These are phyloP conservation scores for Mobula hypostoma DNA, from an alignment of 2,113 vertebrate genomes.

Conservation along the genomic window DNA sequence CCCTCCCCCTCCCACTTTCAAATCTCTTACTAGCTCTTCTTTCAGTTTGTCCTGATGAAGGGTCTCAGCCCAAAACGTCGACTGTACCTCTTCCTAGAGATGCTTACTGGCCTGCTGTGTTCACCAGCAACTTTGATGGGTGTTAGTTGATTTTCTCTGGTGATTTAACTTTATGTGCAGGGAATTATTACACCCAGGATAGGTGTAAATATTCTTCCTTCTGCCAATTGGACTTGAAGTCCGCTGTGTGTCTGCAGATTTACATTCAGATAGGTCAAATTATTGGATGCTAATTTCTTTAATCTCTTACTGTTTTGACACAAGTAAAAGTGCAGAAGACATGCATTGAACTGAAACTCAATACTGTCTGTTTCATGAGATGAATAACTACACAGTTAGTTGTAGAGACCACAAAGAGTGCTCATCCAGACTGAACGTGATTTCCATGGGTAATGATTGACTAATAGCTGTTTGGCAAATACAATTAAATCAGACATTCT, in stretches of 20 bases:
- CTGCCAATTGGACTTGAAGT: conserved; percentile 4
- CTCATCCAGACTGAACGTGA: background rate
- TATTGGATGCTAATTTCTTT: conserved; percentile 6
- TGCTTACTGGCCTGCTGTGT: too few relatives aligned
- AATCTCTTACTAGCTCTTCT: too few relatives aligned
- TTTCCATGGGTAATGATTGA: background rate
- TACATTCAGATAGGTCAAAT: background rate
- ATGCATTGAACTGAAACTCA: background rate
- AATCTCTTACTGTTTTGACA: background rate
- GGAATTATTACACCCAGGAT: background rate
- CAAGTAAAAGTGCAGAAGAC: background rate
- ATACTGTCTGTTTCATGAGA: background rate
- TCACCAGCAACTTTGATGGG: too few relatives aligned
- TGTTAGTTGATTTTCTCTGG: background rate
- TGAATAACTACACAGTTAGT: background rate
- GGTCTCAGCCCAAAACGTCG: too few relatives aligned
- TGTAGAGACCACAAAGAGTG: background rate
- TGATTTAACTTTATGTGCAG: background rate
- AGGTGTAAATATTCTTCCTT: background rate
- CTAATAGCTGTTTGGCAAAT: background rate
- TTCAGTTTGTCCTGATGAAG: too few relatives aligned
- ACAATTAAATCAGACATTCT: background rate
- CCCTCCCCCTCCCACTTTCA: too few relatives aligned
- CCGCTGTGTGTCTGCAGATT: background rate
- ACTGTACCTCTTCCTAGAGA: too few relatives aligned